phyloP scores from a whole-genome alignment of 2,113 vertebrate genomes.

The Tychaedon coryphoeus region DNA sequence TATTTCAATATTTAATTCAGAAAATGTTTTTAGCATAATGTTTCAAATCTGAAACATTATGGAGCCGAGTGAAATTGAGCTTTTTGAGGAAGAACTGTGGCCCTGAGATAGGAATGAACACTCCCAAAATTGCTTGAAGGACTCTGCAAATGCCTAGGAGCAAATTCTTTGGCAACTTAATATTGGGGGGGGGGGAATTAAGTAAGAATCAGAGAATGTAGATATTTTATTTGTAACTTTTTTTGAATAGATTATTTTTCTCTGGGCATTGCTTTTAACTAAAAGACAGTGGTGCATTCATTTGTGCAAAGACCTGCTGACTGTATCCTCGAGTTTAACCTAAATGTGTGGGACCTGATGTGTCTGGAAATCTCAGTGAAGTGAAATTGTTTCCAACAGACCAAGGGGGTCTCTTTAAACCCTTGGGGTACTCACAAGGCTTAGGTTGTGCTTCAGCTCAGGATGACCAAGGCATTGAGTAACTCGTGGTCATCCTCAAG shows the following conservation, averaged over 20 bases:
- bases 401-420: background rate
- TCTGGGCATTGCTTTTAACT: background rate
- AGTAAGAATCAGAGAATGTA: background rate
- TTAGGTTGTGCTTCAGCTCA: background rate
- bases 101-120: background rate
- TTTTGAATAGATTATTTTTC: background rate
- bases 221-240: background rate
- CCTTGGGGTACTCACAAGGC: background rate
- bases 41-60: background rate
- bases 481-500: background rate
- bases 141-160: background rate
- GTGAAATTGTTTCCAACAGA: background rate
- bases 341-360: background rate
- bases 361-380: background rate
- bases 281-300: background rate
- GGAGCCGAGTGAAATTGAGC: background rate
- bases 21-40: background rate
- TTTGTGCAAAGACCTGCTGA: background rate
- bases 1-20: background rate
- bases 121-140: background rate
- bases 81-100: background rate
- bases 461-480: background rate
- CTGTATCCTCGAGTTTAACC: background rate
- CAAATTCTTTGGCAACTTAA: background rate
- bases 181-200: rapidly evolving